Evolutionary conservation across 2,888 invertebrate genomes (phyloP).

Genomic region (Rapana venosa): DNA sequence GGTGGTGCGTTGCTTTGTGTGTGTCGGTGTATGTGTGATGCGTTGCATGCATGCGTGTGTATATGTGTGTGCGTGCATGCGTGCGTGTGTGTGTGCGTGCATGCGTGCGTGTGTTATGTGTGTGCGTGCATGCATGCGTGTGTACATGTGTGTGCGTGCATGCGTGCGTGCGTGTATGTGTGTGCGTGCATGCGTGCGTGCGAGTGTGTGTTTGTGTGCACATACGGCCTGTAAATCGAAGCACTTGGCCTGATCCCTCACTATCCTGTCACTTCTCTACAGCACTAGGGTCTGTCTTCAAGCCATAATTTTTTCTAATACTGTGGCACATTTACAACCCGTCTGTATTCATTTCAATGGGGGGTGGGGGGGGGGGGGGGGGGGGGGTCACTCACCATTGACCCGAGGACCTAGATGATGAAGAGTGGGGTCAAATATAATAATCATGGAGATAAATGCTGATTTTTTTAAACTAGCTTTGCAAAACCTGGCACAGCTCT

Average conservation of each 20-base stretch:
- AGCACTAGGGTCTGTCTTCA: background rate
- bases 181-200: too few relatives aligned
- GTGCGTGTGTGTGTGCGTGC: background rate
- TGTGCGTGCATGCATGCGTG: background rate
- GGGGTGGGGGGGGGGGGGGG: background rate
- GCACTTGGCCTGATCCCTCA: background rate
- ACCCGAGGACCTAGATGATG: too few relatives aligned
- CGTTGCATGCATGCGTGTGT: too few relatives aligned
- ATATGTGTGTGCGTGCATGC: too few relatives aligned
- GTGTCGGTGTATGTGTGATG: too few relatives aligned
- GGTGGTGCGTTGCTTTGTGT: background rate
- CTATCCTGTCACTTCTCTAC: background rate
- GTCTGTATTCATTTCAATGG: background rate
- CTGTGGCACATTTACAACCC: background rate
- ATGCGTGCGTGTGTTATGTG: conserved; percentile 6
- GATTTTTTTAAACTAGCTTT: too few relatives aligned
- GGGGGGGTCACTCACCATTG: background rate
- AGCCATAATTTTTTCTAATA: too few relatives aligned
- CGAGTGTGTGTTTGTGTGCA: too few relatives aligned
- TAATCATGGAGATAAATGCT: too few relatives aligned
- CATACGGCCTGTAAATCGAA: too few relatives aligned
- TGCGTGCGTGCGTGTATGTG: background rate
- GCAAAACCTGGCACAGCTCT: too few relatives aligned
- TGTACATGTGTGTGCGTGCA: background rate
- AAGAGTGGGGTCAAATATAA: too few relatives aligned